phyloP scores from a whole-genome alignment of 2,797 vertebrate species.

The Synanceia verrucosa region DNA sequence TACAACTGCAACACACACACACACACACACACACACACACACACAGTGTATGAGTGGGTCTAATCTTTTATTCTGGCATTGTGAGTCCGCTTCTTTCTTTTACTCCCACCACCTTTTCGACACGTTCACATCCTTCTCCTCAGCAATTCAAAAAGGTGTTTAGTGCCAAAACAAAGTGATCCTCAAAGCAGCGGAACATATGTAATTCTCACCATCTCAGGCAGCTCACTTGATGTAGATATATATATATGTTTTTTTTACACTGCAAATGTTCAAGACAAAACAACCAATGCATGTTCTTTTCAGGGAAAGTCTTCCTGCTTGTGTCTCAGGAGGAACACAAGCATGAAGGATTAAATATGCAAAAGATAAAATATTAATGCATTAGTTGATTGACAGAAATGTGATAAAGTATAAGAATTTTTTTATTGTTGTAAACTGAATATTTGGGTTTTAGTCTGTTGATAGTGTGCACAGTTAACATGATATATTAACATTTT shows the following conservation, averaged over 20 bases:
- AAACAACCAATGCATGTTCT: neutral
- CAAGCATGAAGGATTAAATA: neutral
- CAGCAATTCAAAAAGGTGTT: constrained; percentile 15
- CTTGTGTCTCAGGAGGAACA: neutral
- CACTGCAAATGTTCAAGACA: neutral
- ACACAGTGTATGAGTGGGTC: constrained; percentile 15
- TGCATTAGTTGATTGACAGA: neutral
- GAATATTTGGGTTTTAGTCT: neutral
- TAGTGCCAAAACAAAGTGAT: constrained; percentile 8
- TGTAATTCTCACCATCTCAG: constrained; percentile 10
- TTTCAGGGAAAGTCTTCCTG: neutral
- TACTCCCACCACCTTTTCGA: constrained; percentile 23
- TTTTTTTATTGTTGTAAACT: neutral
- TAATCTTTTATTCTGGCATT: constrained; percentile 50
- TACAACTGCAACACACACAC: constrained; percentile 70
- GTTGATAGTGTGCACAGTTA: neutral
- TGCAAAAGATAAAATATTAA: neutral
- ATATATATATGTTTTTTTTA: neutral
- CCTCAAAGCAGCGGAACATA: constrained; percentile 13
- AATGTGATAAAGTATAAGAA: neutral
- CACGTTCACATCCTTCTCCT: constrained; percentile 15
- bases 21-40: constrained; percentile 19
- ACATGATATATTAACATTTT: neutral
- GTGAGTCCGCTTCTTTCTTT: constrained; percentile 14
- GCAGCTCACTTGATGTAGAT: neutral